Conservation (phyloP, 2,113 vertebrate species). For the Rousettus leschenaultii region DNA sequence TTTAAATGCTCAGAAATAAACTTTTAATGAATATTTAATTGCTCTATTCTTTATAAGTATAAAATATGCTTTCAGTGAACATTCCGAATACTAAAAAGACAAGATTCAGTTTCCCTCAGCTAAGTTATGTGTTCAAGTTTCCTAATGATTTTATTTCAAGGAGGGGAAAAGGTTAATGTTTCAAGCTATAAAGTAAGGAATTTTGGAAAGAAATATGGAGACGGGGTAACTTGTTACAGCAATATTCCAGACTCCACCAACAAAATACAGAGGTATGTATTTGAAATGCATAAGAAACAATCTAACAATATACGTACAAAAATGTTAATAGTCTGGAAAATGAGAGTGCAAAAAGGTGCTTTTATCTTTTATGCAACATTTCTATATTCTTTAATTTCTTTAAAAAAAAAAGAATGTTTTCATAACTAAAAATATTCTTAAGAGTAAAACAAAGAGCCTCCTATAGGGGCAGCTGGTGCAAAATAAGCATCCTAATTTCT, state of each 20-base stretch:
- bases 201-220: background rate
- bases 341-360: background rate
- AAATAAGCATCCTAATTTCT: background rate
- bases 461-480: background rate
- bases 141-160: background rate
- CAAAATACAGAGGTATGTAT: background rate
- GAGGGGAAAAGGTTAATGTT: background rate
- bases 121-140: background rate
- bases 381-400: background rate
- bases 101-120: background rate
- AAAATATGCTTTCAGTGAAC: conserved; percentile 42
- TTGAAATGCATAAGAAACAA: background rate
- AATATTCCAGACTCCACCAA: background rate
- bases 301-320: background rate
- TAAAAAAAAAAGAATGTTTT: background rate
- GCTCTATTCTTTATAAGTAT: conserved; percentile 50
- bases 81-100: conserved; percentile 14
- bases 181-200: background rate
- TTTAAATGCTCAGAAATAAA: conserved; percentile 45
- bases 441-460: conserved; percentile 7
- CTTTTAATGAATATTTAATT: conserved; percentile 71
- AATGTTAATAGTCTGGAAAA: background rate
- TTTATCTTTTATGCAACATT: background rate
- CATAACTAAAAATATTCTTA: background rate
- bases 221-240: background rate